phyloP scores from a whole-genome alignment of 2,113 vertebrate genomes.

The Hydrochoerus hydrochaeris region DNA sequence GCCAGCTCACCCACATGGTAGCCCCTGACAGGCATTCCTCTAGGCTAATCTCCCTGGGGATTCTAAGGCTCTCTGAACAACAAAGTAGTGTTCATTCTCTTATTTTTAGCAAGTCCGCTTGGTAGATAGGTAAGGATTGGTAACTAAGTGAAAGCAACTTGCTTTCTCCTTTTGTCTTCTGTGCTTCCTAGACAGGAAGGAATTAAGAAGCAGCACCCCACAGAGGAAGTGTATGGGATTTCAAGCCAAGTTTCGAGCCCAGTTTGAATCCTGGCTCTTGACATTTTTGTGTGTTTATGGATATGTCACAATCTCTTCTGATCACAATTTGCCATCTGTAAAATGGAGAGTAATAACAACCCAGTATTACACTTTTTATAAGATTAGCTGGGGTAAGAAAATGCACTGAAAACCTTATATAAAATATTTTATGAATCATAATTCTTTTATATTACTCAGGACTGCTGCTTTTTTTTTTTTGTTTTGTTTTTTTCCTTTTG shows the following conservation, averaged over 20 bases:
- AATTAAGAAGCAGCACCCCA: not conserved
- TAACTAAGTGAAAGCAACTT: not conserved
- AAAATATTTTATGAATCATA: not conserved
- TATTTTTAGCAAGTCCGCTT: not conserved
- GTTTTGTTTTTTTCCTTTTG: not conserved
- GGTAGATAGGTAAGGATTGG: not conserved
- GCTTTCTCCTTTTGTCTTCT: not conserved
- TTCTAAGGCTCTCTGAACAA: not conserved
- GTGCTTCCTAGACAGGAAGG: not conserved
- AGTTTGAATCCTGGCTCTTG: not conserved
- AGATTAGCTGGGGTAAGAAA: not conserved
- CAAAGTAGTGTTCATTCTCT: not conserved
- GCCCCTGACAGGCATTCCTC: not conserved
- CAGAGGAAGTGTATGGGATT: not conserved
- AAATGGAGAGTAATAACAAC: not conserved
- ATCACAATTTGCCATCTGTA: not conserved
- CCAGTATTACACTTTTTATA: not conserved
- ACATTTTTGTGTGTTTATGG: not conserved
- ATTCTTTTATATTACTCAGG: conserved; percentile 14
- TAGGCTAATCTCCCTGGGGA: conserved; percentile 5
- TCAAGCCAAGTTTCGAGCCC: not conserved
- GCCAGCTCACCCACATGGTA: not conserved
- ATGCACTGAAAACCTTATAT: not conserved
- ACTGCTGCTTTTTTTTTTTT: not conserved
- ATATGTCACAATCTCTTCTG: not conserved